A percentile compares a stretch with the other conserved stretches of the same genome.
These are phyloP conservation scores for Apamea epomidion DNA, from an alignment of 2,888 invertebrate species.

Conservation along the genomic window DNA sequence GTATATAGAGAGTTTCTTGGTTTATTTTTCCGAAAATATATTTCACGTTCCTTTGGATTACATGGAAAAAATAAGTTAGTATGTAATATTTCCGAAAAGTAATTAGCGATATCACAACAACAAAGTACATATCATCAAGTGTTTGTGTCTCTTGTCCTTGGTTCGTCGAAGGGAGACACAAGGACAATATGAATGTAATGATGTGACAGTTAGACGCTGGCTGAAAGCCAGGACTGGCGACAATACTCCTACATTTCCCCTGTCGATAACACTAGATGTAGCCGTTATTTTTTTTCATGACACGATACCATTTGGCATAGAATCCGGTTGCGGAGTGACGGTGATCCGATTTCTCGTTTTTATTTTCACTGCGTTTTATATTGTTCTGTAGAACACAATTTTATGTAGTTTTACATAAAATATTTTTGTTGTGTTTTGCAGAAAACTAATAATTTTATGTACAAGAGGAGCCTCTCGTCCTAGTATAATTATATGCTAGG, in stretches of 20 bases:
- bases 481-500: neutral
- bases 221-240: constrained; percentile 77
- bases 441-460: neutral
- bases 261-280: constrained; percentile 77
- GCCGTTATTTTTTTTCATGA: constrained; percentile 44
- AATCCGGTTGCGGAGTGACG: constrained; percentile 57
- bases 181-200: constrained; percentile 62
- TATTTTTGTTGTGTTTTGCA: neutral
- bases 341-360: constrained; percentile 43
- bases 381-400: constrained; percentile 30
- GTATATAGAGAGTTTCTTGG: constrained; percentile 1
- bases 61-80: constrained; percentile 28
- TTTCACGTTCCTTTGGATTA: constrained; percentile 12
- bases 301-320: constrained; percentile 52
- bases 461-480: neutral
- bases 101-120: constrained; percentile 55
- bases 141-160: constrained; percentile 57
- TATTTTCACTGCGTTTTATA: constrained; percentile 31
- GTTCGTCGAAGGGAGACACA: constrained; percentile 32
- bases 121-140: constrained; percentile 51
- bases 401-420: constrained; percentile 10
- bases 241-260: constrained; percentile 78
- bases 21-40: constrained; percentile 29
- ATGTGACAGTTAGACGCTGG: constrained; percentile 74
- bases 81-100: constrained; percentile 27